Evolutionary conservation across 2,797 vertebrate genomes (phyloP), one percentile per base, ranked within the genome.

Genomic region (Characodon lateralis): DNA sequence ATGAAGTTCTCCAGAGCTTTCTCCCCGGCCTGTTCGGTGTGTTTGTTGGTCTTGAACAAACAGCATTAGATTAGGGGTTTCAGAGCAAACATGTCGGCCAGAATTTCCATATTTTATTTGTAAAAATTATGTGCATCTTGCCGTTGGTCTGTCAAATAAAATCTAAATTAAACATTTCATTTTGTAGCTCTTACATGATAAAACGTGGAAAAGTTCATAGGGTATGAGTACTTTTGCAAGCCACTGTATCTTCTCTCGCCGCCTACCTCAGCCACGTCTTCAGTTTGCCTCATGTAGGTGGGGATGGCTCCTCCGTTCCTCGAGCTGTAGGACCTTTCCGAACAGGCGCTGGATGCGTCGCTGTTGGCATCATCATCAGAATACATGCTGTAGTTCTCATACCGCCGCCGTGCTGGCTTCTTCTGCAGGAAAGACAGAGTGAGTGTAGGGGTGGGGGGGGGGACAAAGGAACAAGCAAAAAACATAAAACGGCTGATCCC

Each of bases 361-460:
- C 98, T 99, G 94, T 99, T 99, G 65, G 97, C 98, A 63, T 99
- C 98, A 6, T 99, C 98, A 8, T 99, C 98, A 0, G 98, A 99
- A 90, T 97, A 98, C 97, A 99, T 98, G 80, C 97, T 90, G 1
- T 98, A 98, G 0, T 96, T 96, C 50, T 99, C 98, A 0, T 98
- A 98, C 86, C 97, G 96, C 86, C 97, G 96, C 82, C 98, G 94
- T 3, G 97, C 97, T 0, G 98, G 97, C 89, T 99, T 99, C 95
- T 97, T 98, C 98, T 99, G 74, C 78, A 59, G 63, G 71, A 77
- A 61, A 8, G 2, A 55, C 41, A 41, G 13, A 46, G 9, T 1
- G 6, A 53, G 10, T 7, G 22, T 26, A 18, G 22, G 1, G 66
- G 13, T 35, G 35, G 1, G 66, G 13, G 1, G 66, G 13, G 1